Percentiles rank a stretch among this genome's conserved stretches.
Conservation (phyloP, 2,888 invertebrate species). For the Apeira syringaria region DNA sequence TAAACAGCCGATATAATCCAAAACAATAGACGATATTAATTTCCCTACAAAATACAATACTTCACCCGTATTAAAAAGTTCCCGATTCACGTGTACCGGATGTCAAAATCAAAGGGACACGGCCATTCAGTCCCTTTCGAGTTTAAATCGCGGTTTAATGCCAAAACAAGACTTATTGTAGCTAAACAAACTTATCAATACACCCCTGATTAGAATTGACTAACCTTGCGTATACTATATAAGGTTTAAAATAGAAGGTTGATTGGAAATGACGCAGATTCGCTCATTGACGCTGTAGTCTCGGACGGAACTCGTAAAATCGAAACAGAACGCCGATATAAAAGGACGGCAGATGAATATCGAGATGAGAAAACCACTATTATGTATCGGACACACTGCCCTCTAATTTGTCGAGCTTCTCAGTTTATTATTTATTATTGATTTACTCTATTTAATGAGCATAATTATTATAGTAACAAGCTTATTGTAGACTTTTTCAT, state of each 20-base stretch:
- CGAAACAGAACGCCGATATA: conserved; percentile 70
- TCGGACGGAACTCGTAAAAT: conserved; percentile 71
- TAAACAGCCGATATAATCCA: conserved; percentile 8
- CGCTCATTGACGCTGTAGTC: conserved; percentile 62
- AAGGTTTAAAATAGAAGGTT: conserved; percentile 42
- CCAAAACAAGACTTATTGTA: conserved; percentile 67
- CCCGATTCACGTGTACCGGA: conserved; percentile 73
- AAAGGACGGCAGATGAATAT: conserved; percentile 74
- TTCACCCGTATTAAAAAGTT: conserved; percentile 24
- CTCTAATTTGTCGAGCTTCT: conserved; percentile 27
- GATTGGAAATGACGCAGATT: conserved; percentile 42
- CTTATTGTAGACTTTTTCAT: too few relatives aligned
- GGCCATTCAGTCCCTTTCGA: conserved; percentile 63
- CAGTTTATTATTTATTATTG: too few relatives aligned
- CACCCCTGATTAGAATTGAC: conserved; percentile 1
- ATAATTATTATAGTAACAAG: too few relatives aligned
- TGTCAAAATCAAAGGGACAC: conserved; percentile 64
- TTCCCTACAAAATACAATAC: conserved; percentile 45
- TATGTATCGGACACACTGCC: conserved; percentile 53
- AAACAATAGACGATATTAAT: conserved; percentile 21
- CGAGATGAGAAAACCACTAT: conserved; percentile 71
- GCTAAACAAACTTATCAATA: conserved; percentile 36
- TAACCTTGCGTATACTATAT: conserved; percentile 27
- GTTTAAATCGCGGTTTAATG: conserved; percentile 63
- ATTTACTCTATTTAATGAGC: too few relatives aligned